Percentiles rank a stretch among this genome's conserved stretches.
Evolutionary conservation across 2,113 vertebrate genomes (phyloP).

Genomic region (Cheilinus undulatus): DNA sequence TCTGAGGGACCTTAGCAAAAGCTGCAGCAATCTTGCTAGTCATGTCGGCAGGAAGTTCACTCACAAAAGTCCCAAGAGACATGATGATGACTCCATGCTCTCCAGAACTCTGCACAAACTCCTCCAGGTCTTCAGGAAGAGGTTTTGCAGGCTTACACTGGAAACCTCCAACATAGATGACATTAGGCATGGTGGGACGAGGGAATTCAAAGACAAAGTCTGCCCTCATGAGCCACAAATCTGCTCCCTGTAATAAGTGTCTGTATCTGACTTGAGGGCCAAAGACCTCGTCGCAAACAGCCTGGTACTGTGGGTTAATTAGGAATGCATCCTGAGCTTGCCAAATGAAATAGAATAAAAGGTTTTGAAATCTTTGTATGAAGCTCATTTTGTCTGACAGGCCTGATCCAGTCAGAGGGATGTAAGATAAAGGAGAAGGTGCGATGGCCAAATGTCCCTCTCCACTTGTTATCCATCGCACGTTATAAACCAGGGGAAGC

Average conservation of each 20-base stretch:
- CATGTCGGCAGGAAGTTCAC: slow-evolving; percentile 70
- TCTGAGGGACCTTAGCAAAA: slow-evolving; percentile 81
- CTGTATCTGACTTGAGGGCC: slow-evolving; percentile 65
- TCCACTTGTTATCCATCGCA: slow-evolving; percentile 70
- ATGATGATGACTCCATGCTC: slow-evolving; percentile 82
- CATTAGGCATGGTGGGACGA: slow-evolving; percentile 83
- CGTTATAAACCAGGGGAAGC: slow-evolving; percentile 76
- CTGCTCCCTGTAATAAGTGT: slow-evolving; percentile 75
- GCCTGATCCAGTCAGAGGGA: slow-evolving; percentile 69
- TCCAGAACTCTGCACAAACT: slow-evolving; percentile 80
- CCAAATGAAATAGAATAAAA: slow-evolving; percentile 57
- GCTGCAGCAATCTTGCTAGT: slow-evolving; percentile 69
- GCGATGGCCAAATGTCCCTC: slow-evolving; percentile 75
- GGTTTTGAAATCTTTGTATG: slow-evolving; percentile 72
- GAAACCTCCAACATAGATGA: slow-evolving; percentile 80
- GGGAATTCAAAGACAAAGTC: slow-evolving; percentile 86
- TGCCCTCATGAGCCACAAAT: slow-evolving; percentile 83
- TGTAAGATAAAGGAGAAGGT: slow-evolving; percentile 77
- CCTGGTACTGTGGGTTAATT: slow-evolving; percentile 54
- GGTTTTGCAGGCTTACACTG: slow-evolving; percentile 77
- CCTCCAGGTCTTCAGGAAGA: slow-evolving; percentile 76
- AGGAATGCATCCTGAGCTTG: slow-evolving; percentile 43
- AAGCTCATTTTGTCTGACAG: slow-evolving; percentile 80
- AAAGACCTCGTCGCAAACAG: slow-evolving; percentile 73
- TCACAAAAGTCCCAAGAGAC: slow-evolving; percentile 82